These are phyloP conservation scores for Melanocharis versteri DNA, from an alignment of 2,113 vertebrate species.

Conservation along the genomic window DNA sequence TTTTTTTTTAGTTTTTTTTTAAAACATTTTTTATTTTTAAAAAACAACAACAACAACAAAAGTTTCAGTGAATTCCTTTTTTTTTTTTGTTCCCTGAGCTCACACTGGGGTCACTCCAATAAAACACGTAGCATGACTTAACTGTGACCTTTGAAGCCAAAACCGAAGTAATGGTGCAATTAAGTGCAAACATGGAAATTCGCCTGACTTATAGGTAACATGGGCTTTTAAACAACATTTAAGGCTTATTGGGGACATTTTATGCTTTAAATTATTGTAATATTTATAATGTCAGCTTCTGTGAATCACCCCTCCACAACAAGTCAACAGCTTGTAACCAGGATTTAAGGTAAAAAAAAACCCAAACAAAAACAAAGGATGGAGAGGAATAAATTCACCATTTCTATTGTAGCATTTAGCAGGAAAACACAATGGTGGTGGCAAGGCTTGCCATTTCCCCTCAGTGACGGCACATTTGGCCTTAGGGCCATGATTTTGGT, in stretches of 20 bases:
- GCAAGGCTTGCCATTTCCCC: constrained; percentile 44
- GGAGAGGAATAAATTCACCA: constrained; percentile 66
- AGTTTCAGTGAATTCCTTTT: constrained; percentile 72
- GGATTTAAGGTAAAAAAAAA: constrained; percentile 3
- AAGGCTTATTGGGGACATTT: constrained; percentile 72
- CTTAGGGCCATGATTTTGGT: not conserved
- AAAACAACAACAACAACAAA: constrained; percentile 64
- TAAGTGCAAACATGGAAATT: constrained; percentile 71
- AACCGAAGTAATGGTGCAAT: constrained; percentile 64
- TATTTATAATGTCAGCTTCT: constrained; percentile 59
- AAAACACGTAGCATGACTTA: constrained; percentile 67
- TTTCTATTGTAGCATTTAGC: constrained; percentile 33
- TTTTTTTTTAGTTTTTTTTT: not conserved
- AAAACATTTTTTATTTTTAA: constrained; percentile 47
- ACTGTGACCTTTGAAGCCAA: constrained; percentile 74
- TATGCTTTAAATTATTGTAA: constrained; percentile 70
- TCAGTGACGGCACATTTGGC: not conserved
- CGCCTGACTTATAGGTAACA: constrained; percentile 59
- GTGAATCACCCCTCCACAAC: constrained; percentile 60
- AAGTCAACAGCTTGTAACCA: constrained; percentile 71
- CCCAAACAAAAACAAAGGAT: constrained; percentile 9
- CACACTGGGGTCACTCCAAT: constrained; percentile 81
- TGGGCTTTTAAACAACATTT: constrained; percentile 54
- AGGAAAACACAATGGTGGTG: constrained; percentile 47
- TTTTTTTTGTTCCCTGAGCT: constrained; percentile 81